phyloP scores from a whole-genome alignment of 1,140 invertebrate genomes.

The Teleopsis dalmanni region DNA sequence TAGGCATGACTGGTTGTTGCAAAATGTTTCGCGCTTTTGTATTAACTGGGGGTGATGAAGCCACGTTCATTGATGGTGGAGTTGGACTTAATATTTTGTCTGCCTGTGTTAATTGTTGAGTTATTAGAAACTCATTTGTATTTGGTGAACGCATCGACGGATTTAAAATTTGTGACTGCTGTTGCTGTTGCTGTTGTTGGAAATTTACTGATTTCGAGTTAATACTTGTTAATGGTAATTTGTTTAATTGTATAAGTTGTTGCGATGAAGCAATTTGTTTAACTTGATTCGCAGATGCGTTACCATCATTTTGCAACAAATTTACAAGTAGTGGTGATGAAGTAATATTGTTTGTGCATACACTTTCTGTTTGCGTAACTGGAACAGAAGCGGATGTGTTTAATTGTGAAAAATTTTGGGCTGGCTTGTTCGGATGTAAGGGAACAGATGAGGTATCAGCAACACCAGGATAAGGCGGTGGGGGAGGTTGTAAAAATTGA shows the following conservation, averaged over 20 bases:
- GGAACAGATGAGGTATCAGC: conserved; percentile 16
- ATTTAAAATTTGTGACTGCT: conserved; percentile 21
- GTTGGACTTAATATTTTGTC: conserved; percentile 24
- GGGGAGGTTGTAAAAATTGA: conserved; percentile 42
- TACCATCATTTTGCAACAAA: conserved; percentile 77
- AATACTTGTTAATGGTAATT: conserved; percentile 4
- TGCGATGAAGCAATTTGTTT: conserved; percentile 16
- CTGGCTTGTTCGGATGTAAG: conserved; percentile 19
- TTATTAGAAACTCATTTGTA: conserved; percentile 21
- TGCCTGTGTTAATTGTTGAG: conserved; percentile 11
- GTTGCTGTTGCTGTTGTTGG: conserved; percentile 24
- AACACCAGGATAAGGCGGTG: conserved; percentile 48
- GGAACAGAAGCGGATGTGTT: conserved; percentile 36
- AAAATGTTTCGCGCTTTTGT: conserved; percentile 27
- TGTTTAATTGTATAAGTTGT: conserved; percentile 14
- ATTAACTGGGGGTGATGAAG: conserved; percentile 26
- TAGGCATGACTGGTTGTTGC: conserved; percentile 29
- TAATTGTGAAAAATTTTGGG: conserved; percentile 18
- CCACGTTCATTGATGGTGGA: conserved; percentile 19
- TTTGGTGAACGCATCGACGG: no score
- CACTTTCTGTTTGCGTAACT: conserved; percentile 44
- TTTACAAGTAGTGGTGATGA: conserved; percentile 88
- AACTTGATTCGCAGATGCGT: conserved; percentile 20
- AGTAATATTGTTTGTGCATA: conserved; percentile 36
- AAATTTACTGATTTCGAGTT: conserved; percentile 12